Percentiles rank a stretch among this genome's conserved stretches.
These are phyloP conservation scores for Drosophila sordidapex DNA, from an alignment of 2,888 invertebrate species.

Conservation along the genomic window DNA sequence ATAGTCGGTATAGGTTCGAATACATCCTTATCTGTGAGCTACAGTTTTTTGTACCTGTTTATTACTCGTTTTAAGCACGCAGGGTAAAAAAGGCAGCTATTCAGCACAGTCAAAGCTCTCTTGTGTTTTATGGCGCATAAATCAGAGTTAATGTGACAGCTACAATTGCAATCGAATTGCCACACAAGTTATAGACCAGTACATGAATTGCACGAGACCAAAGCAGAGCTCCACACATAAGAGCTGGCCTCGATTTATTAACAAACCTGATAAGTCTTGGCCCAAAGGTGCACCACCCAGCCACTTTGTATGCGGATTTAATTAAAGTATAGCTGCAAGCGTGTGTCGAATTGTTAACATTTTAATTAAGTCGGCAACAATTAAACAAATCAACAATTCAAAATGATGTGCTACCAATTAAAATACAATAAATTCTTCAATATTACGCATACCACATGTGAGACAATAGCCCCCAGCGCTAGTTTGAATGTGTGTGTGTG, in stretches of 20 bases:
- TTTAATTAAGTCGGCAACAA: constrained; percentile 44
- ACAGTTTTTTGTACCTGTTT: background rate
- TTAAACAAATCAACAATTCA: constrained; percentile 31
- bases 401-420: constrained; percentile 15
- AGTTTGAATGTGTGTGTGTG: constrained; percentile 1
- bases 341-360: constrained; percentile 30
- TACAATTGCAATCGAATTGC: constrained; percentile 57
- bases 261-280: constrained; percentile 1
- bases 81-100: background rate
- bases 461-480: constrained; percentile 3
- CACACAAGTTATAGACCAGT: constrained; percentile 46
- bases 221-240: background rate
- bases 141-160: constrained; percentile 65
- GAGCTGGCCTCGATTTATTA: constrained; percentile 5
- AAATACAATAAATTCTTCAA: constrained; percentile 11
- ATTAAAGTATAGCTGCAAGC: constrained; percentile 11
- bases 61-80: background rate
- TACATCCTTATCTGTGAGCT: too few relatives aligned
- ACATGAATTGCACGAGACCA: background rate
- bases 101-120: constrained; percentile 17
- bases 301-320: background rate
- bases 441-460: constrained; percentile 33
- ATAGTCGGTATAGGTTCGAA: background rate
- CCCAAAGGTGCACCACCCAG: background rate
- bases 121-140: constrained; percentile 68